A percentile compares a stretch with the other conserved stretches of the same genome.
phyloP scores from a whole-genome alignment of 2,888 invertebrate genomes.

The Diplazon laetatorius region DNA sequence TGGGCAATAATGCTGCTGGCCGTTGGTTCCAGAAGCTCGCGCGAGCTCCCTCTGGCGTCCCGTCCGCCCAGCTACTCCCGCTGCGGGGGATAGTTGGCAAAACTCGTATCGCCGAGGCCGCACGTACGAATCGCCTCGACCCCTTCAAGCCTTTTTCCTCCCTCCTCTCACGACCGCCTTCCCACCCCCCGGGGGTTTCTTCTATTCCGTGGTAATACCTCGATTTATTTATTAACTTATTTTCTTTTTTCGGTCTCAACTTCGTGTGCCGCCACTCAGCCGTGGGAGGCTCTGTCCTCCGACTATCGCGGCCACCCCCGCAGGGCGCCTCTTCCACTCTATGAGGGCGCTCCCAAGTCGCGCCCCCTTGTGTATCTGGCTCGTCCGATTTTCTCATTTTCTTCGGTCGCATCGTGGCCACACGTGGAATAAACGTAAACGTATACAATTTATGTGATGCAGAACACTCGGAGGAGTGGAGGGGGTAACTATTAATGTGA shows the following conservation, averaged over 20 bases:
- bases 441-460: constrained; percentile 62
- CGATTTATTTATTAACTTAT: constrained; percentile 72
- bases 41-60: constrained; percentile 27
- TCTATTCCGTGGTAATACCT: constrained; percentile 64
- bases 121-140: constrained; percentile 56
- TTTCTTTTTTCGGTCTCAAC: constrained; percentile 61
- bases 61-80: too few species aligned
- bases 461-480: constrained; percentile 48
- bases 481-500: too few species aligned
- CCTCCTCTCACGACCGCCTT: too few species aligned
- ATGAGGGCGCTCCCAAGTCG: too few species aligned
- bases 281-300: neutral
- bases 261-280: constrained; percentile 15
- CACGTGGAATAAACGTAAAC: constrained; percentile 59
- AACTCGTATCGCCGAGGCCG: constrained; percentile 71
- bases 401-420: constrained; percentile 39
- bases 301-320: constrained; percentile 13
- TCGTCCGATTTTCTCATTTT: constrained; percentile 52
- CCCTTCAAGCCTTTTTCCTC: constrained; percentile 20
- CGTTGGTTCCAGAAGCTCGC: constrained; percentile 73
- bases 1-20: constrained; percentile 77
- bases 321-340: neutral
- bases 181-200: too few species aligned
- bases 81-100: constrained; percentile 69
- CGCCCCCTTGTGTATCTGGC: constrained; percentile 29